A percentile compares a stretch with the other conserved stretches of the same genome.
Conservation (phyloP, 2,888 invertebrate genomes). For the Drosophila paranaensis region DNA sequence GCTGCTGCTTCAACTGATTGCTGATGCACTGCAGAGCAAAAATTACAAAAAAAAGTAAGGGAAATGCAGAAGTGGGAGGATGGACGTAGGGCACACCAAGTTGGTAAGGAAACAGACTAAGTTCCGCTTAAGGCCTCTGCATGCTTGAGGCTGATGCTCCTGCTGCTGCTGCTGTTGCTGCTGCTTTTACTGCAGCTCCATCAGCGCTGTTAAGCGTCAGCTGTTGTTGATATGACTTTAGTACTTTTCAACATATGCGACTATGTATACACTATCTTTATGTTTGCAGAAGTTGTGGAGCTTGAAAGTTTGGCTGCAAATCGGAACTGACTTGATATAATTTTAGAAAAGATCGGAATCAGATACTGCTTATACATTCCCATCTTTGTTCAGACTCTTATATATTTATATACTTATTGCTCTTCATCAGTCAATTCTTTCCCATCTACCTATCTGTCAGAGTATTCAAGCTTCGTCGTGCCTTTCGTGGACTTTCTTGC, state of each 20-base stretch:
- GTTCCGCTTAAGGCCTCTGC: conserved; percentile 50
- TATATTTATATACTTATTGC: no score
- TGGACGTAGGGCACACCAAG: conserved; percentile 2
- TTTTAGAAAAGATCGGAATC: no score
- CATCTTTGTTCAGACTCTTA: no score
- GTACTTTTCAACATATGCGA: conserved; percentile 8
- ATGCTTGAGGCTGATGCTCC: conserved; percentile 20
- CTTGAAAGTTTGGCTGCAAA: no score
- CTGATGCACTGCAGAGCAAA: conserved; percentile 46
- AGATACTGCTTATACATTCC: no score
- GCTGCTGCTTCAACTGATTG: conserved; percentile 49
- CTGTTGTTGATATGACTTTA: conserved; percentile 43
- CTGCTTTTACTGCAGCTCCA: conserved; percentile 14
- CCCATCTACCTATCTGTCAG: neutral
- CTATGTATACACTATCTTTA: conserved; percentile 15
- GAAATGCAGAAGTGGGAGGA: neutral
- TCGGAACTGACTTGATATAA: no score
- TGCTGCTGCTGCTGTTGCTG: conserved; percentile 16
- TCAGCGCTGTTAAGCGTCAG: conserved; percentile 27
- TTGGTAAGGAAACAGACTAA: conserved; percentile 32
- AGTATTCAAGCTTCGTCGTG: conserved; percentile 5
- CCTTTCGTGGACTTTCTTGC: neutral
- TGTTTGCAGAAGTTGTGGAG: neutral
- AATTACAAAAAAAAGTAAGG: conserved; percentile 1
- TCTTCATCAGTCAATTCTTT: no score